Evolutionary conservation across 1,140 invertebrate genomes (phyloP).

Genomic region (Steinernema feltiae): DNA sequence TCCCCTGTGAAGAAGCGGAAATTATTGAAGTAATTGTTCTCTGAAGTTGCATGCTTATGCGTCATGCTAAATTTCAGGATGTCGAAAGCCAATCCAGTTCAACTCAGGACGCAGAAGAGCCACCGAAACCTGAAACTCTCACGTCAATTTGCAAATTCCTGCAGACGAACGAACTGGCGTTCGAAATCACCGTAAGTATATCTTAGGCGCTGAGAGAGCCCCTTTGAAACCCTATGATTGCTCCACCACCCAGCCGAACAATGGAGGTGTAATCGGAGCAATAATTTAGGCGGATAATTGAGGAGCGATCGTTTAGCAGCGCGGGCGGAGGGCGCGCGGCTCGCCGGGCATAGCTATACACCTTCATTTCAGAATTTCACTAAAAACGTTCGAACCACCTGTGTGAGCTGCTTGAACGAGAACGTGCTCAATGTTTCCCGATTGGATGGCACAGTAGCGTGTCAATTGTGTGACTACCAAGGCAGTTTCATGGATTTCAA

Average conservation of each 20-base stretch:
- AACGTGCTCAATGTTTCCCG: not conserved
- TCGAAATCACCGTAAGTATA: not conserved
- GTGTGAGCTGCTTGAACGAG: not conserved
- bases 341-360: no score
- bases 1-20: no score
- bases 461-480: not conserved
- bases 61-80: not conserved
- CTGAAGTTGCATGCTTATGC: no score
- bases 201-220: not conserved
- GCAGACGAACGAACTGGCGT: not conserved
- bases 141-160: not conserved
- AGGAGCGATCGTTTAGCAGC: conserved; percentile 4
- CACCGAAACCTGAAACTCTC: no score
- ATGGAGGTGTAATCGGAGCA: conserved; percentile 11
- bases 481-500: not conserved
- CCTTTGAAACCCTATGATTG: not conserved
- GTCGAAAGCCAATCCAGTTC: no score
- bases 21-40: not conserved
- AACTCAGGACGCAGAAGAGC: not conserved
- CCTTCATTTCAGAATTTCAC: conserved; percentile 1
- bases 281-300: conserved; percentile 1
- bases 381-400: not conserved
- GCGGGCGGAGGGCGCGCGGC: no score
- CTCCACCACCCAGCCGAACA: not conserved
- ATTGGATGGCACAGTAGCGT: not conserved